Evolutionary conservation across 2,797 vertebrate species (phyloP).

Genomic region (Huso huso): DNA sequence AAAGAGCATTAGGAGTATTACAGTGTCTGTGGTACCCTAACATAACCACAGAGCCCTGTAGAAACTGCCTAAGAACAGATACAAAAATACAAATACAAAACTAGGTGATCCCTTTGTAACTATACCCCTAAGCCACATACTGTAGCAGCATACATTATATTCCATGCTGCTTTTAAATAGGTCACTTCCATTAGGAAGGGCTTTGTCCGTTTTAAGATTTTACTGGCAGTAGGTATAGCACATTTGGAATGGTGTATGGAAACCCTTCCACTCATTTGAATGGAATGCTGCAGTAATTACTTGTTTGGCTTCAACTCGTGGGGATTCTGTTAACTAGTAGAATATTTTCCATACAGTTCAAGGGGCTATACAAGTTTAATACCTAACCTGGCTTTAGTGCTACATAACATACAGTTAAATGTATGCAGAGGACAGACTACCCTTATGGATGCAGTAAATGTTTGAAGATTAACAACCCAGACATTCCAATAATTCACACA

Average conservation of each 20-base stretch:
- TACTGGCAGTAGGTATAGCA: no score
- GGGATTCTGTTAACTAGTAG: neutral
- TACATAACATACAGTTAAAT: neutral
- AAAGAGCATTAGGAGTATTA: no score
- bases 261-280: neutral
- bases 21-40: no score
- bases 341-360: neutral
- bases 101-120: no score
- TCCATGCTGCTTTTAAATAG: no score
- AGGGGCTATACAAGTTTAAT: neutral
- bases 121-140: no score
- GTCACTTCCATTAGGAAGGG: no score
- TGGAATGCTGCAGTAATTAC: neutral
- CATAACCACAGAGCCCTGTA: no score
- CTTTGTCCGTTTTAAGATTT: no score
- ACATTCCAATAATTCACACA: neutral
- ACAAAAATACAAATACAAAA: no score
- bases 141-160: no score
- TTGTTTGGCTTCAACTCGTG: neutral
- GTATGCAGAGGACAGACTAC: neutral
- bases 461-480: neutral
- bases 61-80: no score
- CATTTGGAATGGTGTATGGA: neutral
- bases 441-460: neutral
- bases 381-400: neutral